phyloP scores from a whole-genome alignment of 1,140 invertebrate species.

The Coelopa frigida region DNA sequence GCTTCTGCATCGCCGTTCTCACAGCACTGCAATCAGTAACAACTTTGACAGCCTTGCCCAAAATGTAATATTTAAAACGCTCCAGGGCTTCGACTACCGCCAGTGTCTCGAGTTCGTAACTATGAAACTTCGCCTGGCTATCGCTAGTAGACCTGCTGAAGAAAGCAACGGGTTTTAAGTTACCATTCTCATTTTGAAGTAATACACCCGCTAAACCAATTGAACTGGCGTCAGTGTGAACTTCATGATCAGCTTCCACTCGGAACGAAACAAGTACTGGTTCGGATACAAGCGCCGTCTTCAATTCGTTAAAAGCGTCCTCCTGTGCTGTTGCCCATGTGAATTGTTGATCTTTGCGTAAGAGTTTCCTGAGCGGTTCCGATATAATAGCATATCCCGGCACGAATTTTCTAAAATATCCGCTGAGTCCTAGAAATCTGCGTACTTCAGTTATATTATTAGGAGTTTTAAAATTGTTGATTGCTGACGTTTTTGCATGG shows the following conservation, averaged over 20 bases:
- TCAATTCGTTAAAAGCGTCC: slow-evolving; percentile 15
- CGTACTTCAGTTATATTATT: slow-evolving; percentile 7
- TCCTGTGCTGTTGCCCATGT: slow-evolving; percentile 5
- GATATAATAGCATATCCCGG: slow-evolving; percentile 22
- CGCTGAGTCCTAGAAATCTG: slow-evolving; percentile 15
- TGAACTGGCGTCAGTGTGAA: slow-evolving; percentile 31
- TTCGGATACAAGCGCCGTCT: not conserved
- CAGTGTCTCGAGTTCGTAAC: slow-evolving; percentile 29
- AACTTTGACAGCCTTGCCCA: slow-evolving; percentile 39
- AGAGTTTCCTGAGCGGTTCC: slow-evolving; percentile 7
- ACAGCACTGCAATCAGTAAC: slow-evolving; percentile 37
- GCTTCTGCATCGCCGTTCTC: slow-evolving; percentile 22
- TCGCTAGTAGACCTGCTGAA: slow-evolving; percentile 13
- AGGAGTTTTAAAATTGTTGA: slow-evolving; percentile 10
- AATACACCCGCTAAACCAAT: slow-evolving; percentile 27
- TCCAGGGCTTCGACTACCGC: slow-evolving; percentile 9
- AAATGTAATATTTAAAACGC: slow-evolving; percentile 29
- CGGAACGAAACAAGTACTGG: slow-evolving; percentile 16
- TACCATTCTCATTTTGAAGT: slow-evolving; percentile 20
- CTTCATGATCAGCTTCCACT: slow-evolving; percentile 15
- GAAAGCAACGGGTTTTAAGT: slow-evolving; percentile 12
- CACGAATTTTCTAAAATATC: slow-evolving; percentile 28
- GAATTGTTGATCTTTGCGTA: slow-evolving; percentile 18
- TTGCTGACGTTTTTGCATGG: slow-evolving; percentile 16
- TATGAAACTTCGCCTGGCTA: slow-evolving; percentile 23